Evolutionary conservation across 2,113 vertebrate genomes (phyloP).

Genomic region (Dicrurus megarhynchus): DNA sequence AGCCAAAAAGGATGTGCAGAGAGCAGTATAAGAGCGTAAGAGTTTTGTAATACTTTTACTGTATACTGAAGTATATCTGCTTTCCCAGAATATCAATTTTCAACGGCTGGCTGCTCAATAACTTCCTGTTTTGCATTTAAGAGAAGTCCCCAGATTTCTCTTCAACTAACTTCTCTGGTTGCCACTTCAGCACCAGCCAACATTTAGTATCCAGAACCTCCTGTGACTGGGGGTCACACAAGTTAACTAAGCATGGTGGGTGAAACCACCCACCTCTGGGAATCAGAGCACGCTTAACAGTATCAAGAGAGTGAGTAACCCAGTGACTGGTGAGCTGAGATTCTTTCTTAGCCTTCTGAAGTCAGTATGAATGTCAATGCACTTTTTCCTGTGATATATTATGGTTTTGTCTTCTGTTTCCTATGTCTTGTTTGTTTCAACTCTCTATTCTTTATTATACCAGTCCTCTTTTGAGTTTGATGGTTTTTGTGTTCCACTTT

Average conservation of each 20-base stretch:
- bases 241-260: neutral
- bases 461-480: neutral
- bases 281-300: fast-evolving
- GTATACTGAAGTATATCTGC: neutral
- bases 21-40: neutral
- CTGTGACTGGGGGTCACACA: neutral
- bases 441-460: neutral
- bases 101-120: neutral
- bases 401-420: neutral
- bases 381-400: neutral
- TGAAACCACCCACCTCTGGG: neutral
- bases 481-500: neutral
- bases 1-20: neutral
- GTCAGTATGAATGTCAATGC: neutral
- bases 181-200: neutral
- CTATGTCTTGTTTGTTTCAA: neutral
- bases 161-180: neutral
- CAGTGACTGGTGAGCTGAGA: neutral
- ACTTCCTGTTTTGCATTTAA: neutral
- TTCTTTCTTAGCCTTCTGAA: neutral
- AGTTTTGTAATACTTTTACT: neutral
- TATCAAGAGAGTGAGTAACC: neutral
- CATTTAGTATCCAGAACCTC: neutral
- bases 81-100: neutral
- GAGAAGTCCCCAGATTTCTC: neutral